Evolutionary conservation across 1,140 invertebrate genomes (phyloP).

Genomic region (Cydia pomonella): DNA sequence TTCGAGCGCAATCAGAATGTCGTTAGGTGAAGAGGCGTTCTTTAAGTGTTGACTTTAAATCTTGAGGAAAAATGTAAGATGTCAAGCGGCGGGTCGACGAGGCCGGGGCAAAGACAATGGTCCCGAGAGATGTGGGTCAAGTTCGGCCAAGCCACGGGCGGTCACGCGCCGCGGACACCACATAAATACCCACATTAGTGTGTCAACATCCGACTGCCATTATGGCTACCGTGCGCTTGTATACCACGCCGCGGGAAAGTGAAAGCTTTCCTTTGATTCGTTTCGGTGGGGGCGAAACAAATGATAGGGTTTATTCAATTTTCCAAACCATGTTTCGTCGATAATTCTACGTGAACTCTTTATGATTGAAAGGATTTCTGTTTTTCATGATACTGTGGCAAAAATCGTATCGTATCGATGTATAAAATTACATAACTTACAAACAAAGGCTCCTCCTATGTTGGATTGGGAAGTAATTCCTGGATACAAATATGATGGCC

Average conservation of each 20-base stretch:
- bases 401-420: background rate
- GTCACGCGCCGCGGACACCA: constrained; percentile 43
- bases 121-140: constrained; percentile 70
- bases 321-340: background rate
- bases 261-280: constrained; percentile 31
- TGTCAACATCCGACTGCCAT: constrained; percentile 28
- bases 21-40: constrained; percentile 23
- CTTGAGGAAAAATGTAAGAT: constrained; percentile 18
- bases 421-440: background rate
- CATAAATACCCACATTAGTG: constrained; percentile 26
- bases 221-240: constrained; percentile 3
- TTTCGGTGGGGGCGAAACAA: background rate
- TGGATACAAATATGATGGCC: constrained; percentile 12
- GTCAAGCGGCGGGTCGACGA: constrained; percentile 40
- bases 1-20: constrained; percentile 13
- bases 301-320: background rate
- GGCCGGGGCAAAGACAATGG: constrained; percentile 64
- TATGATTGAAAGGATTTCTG: background rate
- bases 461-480: background rate
- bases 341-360: background rate
- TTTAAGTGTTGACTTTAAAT: constrained; percentile 10
- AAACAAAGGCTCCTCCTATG: background rate
- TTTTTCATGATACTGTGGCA: no score
- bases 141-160: constrained; percentile 55
- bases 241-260: constrained; percentile 8